Conservation (phyloP, 1,140 invertebrate genomes). For the Cyclargus thomasi region DNA sequence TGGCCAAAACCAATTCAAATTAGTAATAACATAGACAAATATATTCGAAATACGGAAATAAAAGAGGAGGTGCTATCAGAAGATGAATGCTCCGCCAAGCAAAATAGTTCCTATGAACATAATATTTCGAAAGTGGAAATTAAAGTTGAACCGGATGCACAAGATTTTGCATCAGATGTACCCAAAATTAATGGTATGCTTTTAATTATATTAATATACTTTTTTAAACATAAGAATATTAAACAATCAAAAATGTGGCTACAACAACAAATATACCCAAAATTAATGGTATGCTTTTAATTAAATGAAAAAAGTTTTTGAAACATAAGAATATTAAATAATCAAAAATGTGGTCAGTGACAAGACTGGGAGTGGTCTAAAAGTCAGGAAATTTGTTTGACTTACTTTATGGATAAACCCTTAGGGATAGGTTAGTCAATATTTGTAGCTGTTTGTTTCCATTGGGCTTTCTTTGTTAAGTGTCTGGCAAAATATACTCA, state of each 20-base stretch:
- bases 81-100: constrained; percentile 34
- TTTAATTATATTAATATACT: background rate
- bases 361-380: too few relatives aligned
- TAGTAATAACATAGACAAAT: constrained; percentile 39
- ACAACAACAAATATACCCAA: background rate
- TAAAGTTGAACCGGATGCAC: constrained; percentile 45
- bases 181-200: background rate
- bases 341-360: too few relatives aligned
- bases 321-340: too few relatives aligned
- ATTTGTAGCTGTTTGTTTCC: too few relatives aligned
- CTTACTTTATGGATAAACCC: too few relatives aligned
- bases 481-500: too few relatives aligned
- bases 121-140: constrained; percentile 42
- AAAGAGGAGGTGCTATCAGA: constrained; percentile 58
- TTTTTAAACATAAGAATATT: background rate
- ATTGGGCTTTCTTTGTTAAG: too few relatives aligned
- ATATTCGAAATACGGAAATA: constrained; percentile 33
- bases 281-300: background rate
- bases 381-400: too few relatives aligned
- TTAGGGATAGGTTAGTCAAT: too few relatives aligned
- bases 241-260: too few relatives aligned
- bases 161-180: background rate
- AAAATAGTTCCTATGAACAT: constrained; percentile 20
- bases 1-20: constrained; percentile 63
- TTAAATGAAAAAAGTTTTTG: background rate